Evolutionary conservation across 2,797 vertebrate species (phyloP).

Genomic region (Galagoides demidoff): DNA sequence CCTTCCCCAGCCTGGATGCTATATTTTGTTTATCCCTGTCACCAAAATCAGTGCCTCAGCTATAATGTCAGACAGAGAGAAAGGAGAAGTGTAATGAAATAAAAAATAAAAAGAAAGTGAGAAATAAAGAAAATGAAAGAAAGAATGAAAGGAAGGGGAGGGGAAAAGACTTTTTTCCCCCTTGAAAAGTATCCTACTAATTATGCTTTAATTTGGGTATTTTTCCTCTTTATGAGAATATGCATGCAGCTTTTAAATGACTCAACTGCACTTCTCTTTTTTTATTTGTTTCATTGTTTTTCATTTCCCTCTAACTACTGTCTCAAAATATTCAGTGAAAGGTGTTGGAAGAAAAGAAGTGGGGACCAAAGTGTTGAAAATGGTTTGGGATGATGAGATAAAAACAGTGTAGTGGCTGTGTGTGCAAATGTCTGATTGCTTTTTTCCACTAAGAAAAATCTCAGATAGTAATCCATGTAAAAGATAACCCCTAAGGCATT

Average conservation of each 20-base stretch:
- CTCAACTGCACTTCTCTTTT: neutral
- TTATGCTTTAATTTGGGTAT: neutral
- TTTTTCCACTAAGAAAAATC: neutral
- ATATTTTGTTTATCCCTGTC: neutral
- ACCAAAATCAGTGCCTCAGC: neutral
- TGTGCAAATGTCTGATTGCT: neutral
- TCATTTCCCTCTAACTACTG: neutral
- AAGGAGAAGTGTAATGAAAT: neutral
- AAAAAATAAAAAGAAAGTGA: neutral
- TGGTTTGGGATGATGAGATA: neutral
- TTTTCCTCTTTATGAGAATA: neutral
- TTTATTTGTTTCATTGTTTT: neutral
- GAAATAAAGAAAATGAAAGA: neutral
- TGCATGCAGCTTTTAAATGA: neutral
- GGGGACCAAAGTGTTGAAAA: neutral
- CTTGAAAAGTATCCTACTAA: neutral
- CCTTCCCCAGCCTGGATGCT: neutral
- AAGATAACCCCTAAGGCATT: neutral
- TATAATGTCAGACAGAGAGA: neutral
- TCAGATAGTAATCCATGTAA: neutral
- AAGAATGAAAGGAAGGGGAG: neutral
- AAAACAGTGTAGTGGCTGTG: neutral
- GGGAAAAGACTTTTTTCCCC: accelerated
- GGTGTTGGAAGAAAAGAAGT: neutral
- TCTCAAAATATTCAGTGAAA: neutral